Conservation (phyloP, 1,140 invertebrate species). For the Bathynomus jamesi region DNA sequence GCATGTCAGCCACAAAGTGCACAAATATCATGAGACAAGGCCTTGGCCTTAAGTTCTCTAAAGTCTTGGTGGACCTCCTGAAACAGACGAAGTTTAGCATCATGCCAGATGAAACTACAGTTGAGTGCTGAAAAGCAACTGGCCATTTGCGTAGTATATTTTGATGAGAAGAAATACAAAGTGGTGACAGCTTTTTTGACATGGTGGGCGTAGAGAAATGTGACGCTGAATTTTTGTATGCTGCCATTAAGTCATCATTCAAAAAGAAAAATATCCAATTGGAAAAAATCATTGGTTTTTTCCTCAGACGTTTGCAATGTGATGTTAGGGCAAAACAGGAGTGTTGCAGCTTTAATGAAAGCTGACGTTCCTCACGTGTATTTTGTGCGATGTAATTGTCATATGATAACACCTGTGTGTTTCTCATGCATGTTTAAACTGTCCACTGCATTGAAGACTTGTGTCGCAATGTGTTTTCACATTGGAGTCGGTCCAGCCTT, state of each 20-base stretch:
- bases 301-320: no score
- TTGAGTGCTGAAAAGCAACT: slow-evolving; percentile 6
- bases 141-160: slow-evolving; percentile 6
- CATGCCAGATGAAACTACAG: slow-evolving; percentile 9
- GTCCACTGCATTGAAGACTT: slow-evolving; percentile 13
- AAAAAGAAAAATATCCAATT: no score
- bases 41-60: slow-evolving; percentile 3
- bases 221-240: no score
- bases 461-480: slow-evolving; percentile 12
- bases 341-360: no score
- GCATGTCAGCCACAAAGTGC: not conserved
- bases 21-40: slow-evolving; percentile 11
- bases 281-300: no score
- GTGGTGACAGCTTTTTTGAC: slow-evolving; percentile 5
- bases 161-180: slow-evolving; percentile 2
- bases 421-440: slow-evolving; percentile 17
- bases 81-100: slow-evolving; percentile 7
- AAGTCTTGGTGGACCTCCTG: not conserved
- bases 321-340: no score
- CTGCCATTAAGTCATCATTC: no score
- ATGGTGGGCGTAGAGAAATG: slow-evolving; percentile 3
- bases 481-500: slow-evolving; percentile 2
- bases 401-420: slow-evolving; percentile 16
- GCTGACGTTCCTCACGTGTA: slow-evolving; percentile 11
- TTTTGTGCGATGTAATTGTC: slow-evolving; percentile 10